Conservation (phyloP, 2,797 vertebrate species). For the Loriculus beryllinus region DNA sequence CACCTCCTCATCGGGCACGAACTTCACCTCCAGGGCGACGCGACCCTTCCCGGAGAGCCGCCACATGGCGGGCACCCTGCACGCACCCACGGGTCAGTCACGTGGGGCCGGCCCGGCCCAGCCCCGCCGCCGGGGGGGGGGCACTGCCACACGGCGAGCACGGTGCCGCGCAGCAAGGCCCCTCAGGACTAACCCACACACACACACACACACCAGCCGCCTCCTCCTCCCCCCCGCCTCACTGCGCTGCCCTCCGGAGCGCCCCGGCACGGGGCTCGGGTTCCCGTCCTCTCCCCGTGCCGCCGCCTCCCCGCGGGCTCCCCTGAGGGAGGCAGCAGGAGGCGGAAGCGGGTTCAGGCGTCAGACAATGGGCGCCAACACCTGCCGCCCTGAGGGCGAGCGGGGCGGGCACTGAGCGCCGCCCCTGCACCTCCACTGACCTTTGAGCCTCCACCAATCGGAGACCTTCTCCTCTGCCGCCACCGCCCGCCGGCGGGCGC, state of each 20-base stretch:
- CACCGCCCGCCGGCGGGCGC: neutral
- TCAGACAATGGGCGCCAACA: neutral
- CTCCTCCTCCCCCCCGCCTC: neutral
- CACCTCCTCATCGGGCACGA: conserved; percentile 89
- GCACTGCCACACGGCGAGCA: neutral
- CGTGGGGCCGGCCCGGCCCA: neutral
- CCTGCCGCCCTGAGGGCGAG: too few species aligned
- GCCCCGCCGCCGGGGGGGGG: neutral
- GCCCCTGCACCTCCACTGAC: neutral
- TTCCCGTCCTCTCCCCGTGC: neutral
- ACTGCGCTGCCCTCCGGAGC: neutral
- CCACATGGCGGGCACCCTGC: conserved; percentile 73
- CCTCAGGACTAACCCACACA: neutral
- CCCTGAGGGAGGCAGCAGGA: neutral
- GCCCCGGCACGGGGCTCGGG: too few species aligned
- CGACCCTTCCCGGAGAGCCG: conserved; percentile 7
- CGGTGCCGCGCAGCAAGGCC: too few species aligned
- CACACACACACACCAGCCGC: neutral
- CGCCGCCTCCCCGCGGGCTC: neutral
- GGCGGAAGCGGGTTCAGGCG: neutral
- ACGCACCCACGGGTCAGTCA: neutral
- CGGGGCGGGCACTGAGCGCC: accelerated
- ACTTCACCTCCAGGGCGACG: conserved; percentile 80
- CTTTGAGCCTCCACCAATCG: neutral
- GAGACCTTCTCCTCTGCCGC: accelerated